Conservation (phyloP, 2,797 vertebrate species). For the Threskiornis aethiopicus region DNA sequence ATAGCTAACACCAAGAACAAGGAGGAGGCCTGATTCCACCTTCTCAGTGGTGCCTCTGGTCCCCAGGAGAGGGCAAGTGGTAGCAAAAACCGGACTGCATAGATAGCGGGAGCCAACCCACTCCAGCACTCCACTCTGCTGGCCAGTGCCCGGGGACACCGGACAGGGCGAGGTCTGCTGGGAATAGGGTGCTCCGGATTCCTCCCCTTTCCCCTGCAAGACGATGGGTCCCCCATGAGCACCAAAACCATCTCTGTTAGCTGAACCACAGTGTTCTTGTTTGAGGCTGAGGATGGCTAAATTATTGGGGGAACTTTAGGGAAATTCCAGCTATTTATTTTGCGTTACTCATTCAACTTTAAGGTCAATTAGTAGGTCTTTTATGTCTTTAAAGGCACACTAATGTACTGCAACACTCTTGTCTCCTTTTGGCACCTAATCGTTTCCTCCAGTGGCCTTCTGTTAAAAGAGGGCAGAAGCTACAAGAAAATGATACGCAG, state of each 20-base stretch:
- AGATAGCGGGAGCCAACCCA: rapidly evolving
- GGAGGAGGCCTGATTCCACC: neutral
- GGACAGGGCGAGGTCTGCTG: neutral
- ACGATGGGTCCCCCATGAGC: rapidly evolving
- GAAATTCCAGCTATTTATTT: neutral
- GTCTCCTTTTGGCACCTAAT: neutral
- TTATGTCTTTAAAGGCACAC: neutral
- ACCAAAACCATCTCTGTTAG: rapidly evolving
- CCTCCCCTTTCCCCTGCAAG: neutral
- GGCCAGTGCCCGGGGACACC: neutral
- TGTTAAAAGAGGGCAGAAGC: neutral
- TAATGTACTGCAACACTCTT: neutral
- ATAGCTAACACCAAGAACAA: neutral
- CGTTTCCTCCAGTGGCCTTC: neutral
- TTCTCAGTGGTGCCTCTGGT: neutral
- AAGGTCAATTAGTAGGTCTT: neutral
- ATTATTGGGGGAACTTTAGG: neutral
- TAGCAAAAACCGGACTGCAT: rapidly evolving
- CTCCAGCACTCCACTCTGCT: neutral
- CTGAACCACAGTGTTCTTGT: rapidly evolving
- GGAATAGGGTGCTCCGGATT: neutral
- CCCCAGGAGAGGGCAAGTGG: neutral
- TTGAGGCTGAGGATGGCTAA: neutral
- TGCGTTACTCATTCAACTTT: neutral
- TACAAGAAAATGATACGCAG: neutral